Conservation (phyloP, 1,140 invertebrate genomes). For the Pentalonia nigronervosa region DNA sequence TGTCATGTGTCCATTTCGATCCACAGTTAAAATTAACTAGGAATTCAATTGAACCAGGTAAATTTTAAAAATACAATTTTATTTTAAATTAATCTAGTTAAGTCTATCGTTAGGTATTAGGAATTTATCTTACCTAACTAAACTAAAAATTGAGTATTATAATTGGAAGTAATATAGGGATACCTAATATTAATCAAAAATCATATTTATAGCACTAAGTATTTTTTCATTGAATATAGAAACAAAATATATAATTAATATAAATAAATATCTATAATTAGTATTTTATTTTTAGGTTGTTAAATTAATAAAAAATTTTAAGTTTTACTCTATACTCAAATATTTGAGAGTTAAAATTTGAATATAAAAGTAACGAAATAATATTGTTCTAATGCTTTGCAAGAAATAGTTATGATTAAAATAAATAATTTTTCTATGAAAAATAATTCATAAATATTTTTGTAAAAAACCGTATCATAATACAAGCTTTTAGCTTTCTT, state of each 20-base stretch:
- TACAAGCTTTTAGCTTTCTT: neutral
- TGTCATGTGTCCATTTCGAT: conserved; percentile 49
- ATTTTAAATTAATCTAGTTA: neutral
- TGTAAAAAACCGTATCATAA: neutral
- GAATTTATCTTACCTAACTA: neutral
- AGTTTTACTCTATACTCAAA: neutral
- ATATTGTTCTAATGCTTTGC: neutral
- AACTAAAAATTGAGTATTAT: neutral
- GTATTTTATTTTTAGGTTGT: neutral
- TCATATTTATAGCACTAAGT: neutral
- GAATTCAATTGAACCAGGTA: conserved; percentile 34
- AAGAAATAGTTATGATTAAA: neutral
- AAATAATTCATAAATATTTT: neutral
- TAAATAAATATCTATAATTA: neutral
- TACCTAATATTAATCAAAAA: neutral
- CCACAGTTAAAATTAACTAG: conserved; percentile 18
- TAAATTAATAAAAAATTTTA: neutral
- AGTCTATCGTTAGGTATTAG: neutral
- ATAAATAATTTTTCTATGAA: neutral
- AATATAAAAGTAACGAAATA: neutral
- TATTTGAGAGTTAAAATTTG: neutral
- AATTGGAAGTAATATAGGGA: neutral
- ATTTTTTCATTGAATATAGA: neutral
- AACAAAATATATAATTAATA: neutral
- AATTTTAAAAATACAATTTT: neutral